A percentile compares a stretch with the other conserved stretches of the same genome.
Evolutionary conservation across 2,113 vertebrate species (phyloP).

Genomic region (Turdus rufiventris): DNA sequence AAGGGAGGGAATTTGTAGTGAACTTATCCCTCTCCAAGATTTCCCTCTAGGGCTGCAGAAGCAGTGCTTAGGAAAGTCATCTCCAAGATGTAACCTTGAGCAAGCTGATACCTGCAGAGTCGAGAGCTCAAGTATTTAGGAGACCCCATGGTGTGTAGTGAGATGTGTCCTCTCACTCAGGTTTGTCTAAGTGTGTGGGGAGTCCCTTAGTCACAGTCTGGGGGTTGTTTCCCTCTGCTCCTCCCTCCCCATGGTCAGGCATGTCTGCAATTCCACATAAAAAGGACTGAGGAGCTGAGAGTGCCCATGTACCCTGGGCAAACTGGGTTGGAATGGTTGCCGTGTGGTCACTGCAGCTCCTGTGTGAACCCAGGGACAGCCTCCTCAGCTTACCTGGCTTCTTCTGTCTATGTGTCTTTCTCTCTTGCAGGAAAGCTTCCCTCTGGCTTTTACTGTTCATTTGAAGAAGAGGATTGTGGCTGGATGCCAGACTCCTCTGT

Average conservation of each 20-base stretch:
- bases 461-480: slow-evolving; percentile 87
- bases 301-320: neutral
- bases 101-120: neutral
- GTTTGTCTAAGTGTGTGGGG: neutral
- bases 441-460: slow-evolving; percentile 89
- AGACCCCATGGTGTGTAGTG: neutral
- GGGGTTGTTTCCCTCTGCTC: neutral
- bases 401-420: neutral
- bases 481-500: slow-evolving; percentile 73
- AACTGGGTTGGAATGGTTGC: rapidly evolving
- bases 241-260: neutral
- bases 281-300: neutral
- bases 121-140: neutral
- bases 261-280: rapidly evolving
- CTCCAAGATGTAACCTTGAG: neutral
- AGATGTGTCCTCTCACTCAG: neutral
- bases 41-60: neutral
- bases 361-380: neutral
- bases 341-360: neutral
- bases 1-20: neutral
- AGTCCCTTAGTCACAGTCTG: neutral
- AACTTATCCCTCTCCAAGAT: neutral
- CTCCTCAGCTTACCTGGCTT: neutral
- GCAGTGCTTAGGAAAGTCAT: neutral
- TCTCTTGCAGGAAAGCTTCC: slow-evolving; percentile 83